phyloP scores from a whole-genome alignment of 2,888 invertebrate genomes.

The Pandemis cinnamomeana region DNA sequence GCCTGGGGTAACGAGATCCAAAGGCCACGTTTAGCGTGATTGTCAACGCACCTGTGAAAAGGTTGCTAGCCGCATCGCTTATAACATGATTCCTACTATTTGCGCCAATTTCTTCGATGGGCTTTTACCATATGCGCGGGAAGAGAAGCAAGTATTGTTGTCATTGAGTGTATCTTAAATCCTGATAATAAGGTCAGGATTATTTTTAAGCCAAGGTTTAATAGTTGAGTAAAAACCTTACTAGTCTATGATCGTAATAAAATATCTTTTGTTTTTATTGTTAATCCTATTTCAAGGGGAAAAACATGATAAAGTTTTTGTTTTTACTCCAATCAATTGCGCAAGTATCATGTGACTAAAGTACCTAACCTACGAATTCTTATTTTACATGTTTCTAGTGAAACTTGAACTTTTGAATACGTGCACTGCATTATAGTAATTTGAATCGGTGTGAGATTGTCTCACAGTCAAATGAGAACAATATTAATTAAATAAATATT shows the following conservation, averaged over 20 bases:
- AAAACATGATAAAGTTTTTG: neutral
- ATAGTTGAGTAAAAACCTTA: neutral
- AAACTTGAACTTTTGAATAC: neutral
- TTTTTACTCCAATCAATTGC: neutral
- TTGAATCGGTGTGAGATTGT: conserved; percentile 3
- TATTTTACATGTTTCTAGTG: no score
- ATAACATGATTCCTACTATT: no score
- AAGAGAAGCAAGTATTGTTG: neutral
- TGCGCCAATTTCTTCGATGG: no score
- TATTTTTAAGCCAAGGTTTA: neutral
- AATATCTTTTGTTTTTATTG: neutral
- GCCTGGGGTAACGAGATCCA: no score
- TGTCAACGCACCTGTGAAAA: no score
- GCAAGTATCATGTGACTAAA: neutral
- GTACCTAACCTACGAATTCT: no score
- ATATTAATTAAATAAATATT: conserved; percentile 38
- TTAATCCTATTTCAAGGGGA: neutral
- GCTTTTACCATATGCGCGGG: neutral
- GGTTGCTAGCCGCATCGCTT: no score
- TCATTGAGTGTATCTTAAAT: neutral
- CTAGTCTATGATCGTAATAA: neutral
- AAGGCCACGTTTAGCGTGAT: no score
- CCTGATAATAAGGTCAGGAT: neutral
- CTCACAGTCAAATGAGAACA: conserved; percentile 15
- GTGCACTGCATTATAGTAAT: neutral